These are phyloP conservation scores for Metopia argyrocephala DNA, from an alignment of 2,888 invertebrate species.

Conservation along the genomic window DNA sequence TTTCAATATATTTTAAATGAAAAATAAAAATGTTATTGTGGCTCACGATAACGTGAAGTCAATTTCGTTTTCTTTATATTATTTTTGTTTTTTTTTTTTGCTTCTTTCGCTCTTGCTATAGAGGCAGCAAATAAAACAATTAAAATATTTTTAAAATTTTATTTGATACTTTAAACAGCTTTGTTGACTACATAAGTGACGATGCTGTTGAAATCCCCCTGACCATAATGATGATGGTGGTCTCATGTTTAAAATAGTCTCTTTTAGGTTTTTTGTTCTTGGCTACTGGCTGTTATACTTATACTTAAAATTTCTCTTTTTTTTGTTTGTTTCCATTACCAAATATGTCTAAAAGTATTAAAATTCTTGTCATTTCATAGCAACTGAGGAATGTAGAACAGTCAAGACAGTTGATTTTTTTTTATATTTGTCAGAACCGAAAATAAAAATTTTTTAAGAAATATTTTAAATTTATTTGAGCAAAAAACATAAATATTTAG, in stretches of 20 bases:
- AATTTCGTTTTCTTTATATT: slow-evolving; percentile 4
- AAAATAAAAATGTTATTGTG: background rate
- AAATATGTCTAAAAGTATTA: slow-evolving; percentile 33
- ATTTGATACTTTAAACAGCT: slow-evolving; percentile 44
- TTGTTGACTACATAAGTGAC: slow-evolving; percentile 23
- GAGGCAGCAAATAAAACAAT: slow-evolving; percentile 3
- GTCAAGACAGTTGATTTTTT: background rate
- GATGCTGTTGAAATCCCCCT: background rate
- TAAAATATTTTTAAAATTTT: slow-evolving; percentile 51
- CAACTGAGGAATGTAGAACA: slow-evolving; percentile 1
- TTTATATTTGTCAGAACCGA: background rate
- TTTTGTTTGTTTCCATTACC: slow-evolving; percentile 30
- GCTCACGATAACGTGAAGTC: slow-evolving; percentile 47
- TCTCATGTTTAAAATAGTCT: background rate
- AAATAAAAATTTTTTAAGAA: background rate
- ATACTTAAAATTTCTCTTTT: slow-evolving; percentile 47
- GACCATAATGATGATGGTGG: background rate
- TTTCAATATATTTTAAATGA: no score
- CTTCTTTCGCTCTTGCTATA: background rate
- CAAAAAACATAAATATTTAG: background rate
- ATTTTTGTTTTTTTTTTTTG: background rate
- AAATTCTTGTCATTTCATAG: slow-evolving; percentile 41
- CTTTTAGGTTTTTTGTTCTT: background rate
- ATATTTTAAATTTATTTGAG: background rate
- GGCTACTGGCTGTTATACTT: slow-evolving; percentile 14